Evolutionary conservation across 2,888 invertebrate species (phyloP).

Genomic region (Bombyx huttoni): DNA sequence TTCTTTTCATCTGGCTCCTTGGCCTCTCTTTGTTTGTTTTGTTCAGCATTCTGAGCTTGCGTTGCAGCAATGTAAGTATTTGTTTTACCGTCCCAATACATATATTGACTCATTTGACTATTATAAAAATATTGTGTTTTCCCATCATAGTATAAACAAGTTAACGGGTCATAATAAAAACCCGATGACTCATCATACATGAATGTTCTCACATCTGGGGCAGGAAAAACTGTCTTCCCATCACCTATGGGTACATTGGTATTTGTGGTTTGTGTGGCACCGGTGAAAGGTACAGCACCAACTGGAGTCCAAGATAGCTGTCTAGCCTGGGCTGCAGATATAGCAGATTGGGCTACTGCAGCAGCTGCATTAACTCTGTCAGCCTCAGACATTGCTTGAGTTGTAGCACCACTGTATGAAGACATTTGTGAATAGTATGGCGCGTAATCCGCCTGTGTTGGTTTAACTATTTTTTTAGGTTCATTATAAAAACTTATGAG

Average conservation of each 20-base stretch:
- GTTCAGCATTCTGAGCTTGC: conserved; percentile 43
- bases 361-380: conserved; percentile 88
- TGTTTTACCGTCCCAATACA: conserved; percentile 92
- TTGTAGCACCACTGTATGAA: conserved; percentile 68
- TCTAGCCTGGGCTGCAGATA: conserved; percentile 69
- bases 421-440: conserved; percentile 48
- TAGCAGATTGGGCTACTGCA: conserved; percentile 91
- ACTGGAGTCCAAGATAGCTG: conserved; percentile 63
- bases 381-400: conserved; percentile 78
- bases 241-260: conserved; percentile 72
- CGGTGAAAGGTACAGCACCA: conserved; percentile 64
- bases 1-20: conserved; percentile 72
- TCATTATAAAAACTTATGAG: conserved; percentile 57
- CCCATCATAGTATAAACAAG: conserved; percentile 96
- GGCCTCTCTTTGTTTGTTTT: conserved; percentile 40
- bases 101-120: conserved; percentile 88
- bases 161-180: conserved; percentile 94
- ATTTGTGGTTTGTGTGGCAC: conserved; percentile 45
- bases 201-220: conserved; percentile 93
- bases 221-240: conserved; percentile 77
- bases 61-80: conserved; percentile 74
- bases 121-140: conserved; percentile 97
- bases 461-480: conserved; percentile 40
- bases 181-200: conserved; percentile 96
- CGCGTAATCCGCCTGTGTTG: conserved; percentile 33